Conservation (phyloP, 1,140 invertebrate genomes). For the Lucilia sericata region DNA sequence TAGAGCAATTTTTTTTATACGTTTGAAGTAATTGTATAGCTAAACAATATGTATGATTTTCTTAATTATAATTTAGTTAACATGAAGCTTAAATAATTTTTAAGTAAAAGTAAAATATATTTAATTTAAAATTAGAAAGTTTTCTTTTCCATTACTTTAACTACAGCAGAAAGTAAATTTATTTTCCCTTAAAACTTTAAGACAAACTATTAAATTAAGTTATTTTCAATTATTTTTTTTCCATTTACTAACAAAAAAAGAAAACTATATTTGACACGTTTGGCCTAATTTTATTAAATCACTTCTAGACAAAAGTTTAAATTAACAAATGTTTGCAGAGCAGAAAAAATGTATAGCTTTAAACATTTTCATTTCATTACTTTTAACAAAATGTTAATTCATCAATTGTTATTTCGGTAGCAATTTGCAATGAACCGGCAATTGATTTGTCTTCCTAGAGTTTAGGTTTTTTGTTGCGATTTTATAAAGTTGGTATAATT, state of each 20-base stretch:
- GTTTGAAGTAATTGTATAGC: too few relatives aligned
- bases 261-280: neutral
- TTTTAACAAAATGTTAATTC: conserved; percentile 35
- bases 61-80: too few relatives aligned
- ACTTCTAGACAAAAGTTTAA: neutral
- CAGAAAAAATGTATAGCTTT: neutral
- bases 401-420: conserved; percentile 42
- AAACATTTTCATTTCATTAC: neutral
- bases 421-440: conserved; percentile 32
- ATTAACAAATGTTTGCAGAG: neutral
- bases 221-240: conserved; percentile 17
- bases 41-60: too few relatives aligned
- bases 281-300: conserved; percentile 6
- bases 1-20: too few relatives aligned
- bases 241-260: neutral
- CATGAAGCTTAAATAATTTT: too few relatives aligned
- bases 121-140: neutral
- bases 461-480: neutral
- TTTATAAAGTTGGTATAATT: conserved; percentile 13
- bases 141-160: neutral
- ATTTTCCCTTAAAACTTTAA: neutral
- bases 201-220: neutral
- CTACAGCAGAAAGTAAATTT: neutral
- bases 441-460: conserved; percentile 40
- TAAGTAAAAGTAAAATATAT: too few relatives aligned